phyloP scores from a whole-genome alignment of 1,140 invertebrate genomes.

The Zaprionus tsacasi region DNA sequence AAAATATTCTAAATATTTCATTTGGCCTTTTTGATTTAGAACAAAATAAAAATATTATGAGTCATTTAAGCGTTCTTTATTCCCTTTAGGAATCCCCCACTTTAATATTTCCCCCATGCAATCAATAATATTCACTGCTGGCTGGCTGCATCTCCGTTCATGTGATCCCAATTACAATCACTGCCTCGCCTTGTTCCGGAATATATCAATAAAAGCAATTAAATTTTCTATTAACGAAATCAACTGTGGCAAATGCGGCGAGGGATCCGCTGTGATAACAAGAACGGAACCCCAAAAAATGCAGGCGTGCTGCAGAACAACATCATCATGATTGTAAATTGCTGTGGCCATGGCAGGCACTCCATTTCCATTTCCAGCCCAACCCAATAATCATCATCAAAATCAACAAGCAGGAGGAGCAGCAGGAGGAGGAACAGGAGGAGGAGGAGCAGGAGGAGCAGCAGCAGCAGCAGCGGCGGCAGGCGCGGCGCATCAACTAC shows the following conservation, averaged over 20 bases:
- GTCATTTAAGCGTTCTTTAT: too few relatives aligned
- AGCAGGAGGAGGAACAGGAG: not conserved
- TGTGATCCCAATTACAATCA: conserved; percentile 53
- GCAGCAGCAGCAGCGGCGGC: conserved; percentile 7
- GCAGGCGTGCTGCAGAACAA: conserved; percentile 37
- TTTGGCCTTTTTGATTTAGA: too few relatives aligned
- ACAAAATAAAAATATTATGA: too few relatives aligned
- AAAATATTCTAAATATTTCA: too few relatives aligned
- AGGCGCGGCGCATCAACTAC: conserved; percentile 47
- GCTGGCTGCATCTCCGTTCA: conserved; percentile 27
- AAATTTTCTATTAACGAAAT: conserved; percentile 81
- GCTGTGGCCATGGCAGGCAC: conserved; percentile 27
- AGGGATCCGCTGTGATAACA: conserved; percentile 3
- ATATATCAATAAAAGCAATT: conserved; percentile 78
- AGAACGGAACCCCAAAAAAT: conserved; percentile 27
- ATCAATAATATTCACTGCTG: conserved; percentile 45
- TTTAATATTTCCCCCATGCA: conserved; percentile 20
- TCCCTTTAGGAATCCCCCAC: not conserved
- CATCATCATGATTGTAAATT: conserved; percentile 52
- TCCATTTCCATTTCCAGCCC: not conserved
- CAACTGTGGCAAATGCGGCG: conserved; percentile 58
- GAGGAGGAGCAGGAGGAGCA: too few relatives aligned
- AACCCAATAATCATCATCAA: conserved; percentile 39
- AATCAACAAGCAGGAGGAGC: conserved; percentile 54
- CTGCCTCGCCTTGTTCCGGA: conserved; percentile 12